Evolutionary conservation across 30 jellyfish, hydroid and myxozoan genomes (phyloP), one percentile per base, ranked within the genome.

Genomic region (Hydra vulgaris): DNA sequence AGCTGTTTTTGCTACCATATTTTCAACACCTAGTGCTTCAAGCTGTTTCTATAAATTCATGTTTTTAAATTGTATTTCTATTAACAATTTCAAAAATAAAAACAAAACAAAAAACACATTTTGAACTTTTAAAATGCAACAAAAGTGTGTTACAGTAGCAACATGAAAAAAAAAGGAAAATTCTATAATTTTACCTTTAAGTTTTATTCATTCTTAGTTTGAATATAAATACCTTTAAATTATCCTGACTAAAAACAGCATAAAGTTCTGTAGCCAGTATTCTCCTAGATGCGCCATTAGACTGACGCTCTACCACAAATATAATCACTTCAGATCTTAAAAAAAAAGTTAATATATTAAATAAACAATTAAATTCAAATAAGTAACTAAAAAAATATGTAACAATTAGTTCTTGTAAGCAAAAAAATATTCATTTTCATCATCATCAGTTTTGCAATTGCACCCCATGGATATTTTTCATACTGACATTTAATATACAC

Each of bases 201-300:
- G n/a, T n/a, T n/a, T n/a, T n/a, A n/a, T n/a, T n/a, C n/a, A n/a
- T n/a, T n/a, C 72, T 17, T 17, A 21, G 8, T 1, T 70, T 0
- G 12, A 40, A 70, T 24, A 22, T 7, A 17, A 5, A 69, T 23
- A 69, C 97, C 92, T 89, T 85, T 55, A 69, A 18, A 68, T 77
- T 89, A 21, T 69, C 84, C 77, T 89, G 97, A 53, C 86, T 84
- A 5, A 89, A 74, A 27, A 84, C 77, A 67, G 94, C 70, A 82
- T 27, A 86, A 17, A 89, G 82, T 24, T 89, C 97, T 18, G 95
- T 84, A n/a, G 97, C 95, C n/a, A 90, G 89, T 16, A 89, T 85
- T 61, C 95, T 81, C 12, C 95, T 79, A 17, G 95, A 84, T 19
- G 97, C 53, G 24, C 97, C 97, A 73, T 89, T 89, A 17, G 82